Percentiles rank a stretch among this genome's conserved stretches.
Conservation (phyloP, 1,140 invertebrate species). For the Chironomus striatipennis region DNA sequence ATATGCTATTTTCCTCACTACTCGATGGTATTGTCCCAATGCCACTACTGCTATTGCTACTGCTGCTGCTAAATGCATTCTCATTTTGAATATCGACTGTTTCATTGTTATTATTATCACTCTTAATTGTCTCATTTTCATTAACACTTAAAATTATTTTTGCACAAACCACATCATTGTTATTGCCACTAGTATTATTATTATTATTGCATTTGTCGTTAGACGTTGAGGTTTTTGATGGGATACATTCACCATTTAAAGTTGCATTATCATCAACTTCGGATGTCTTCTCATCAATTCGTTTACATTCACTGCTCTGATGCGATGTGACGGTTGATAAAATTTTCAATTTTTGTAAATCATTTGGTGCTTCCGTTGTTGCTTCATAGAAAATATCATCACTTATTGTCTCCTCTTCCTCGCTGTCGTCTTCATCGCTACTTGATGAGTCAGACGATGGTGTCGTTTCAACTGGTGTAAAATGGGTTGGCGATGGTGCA, state of each 20-base stretch:
- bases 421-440: background rate
- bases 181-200: background rate
- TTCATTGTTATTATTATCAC: constrained; percentile 6
- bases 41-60: background rate
- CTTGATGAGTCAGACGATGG: background rate
- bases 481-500: background rate
- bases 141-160: constrained; percentile 22
- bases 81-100: constrained; percentile 17
- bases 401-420: background rate
- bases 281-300: background rate
- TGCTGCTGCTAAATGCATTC: background rate
- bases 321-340: constrained; percentile 16
- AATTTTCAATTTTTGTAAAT: background rate
- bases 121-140: constrained; percentile 5
- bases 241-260: background rate
- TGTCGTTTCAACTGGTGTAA: background rate
- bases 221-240: background rate
- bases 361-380: background rate
- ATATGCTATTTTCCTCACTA: constrained; percentile 5
- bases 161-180: constrained; percentile 7
- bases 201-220: background rate
- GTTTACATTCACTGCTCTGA: background rate
- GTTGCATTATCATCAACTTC: background rate
- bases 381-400: constrained; percentile 21
- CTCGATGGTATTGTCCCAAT: background rate